Evolutionary conservation across 1,140 invertebrate species (phyloP), one percentile per base, ranked within the genome.

Genomic region (Drosophila grimshawi): DNA sequence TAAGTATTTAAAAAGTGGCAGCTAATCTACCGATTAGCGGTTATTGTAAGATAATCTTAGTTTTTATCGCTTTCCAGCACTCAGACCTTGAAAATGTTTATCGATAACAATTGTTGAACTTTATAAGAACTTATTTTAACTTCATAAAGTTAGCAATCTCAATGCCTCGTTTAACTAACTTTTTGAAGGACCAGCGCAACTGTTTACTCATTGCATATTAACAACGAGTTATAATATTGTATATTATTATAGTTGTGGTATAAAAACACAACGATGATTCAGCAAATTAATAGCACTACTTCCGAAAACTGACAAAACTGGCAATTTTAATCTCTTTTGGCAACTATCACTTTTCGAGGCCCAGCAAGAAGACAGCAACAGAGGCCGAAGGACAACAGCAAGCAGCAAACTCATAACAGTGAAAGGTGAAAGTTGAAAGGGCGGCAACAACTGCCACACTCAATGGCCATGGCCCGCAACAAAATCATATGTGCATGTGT

Each of bases 361-460:
- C 46, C 46, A 11, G 33, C 53, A 66, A 79, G 45, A 41, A 75
- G 46, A 60, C 77, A 71, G 63, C 65, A 46, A 53, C 61, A 60
- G 49, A 52, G 37, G 52, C 5, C 37, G 30, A 76, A 79, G 80
- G 65, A 74, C 65, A 77, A 70, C 80, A 71, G 69, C 61, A 72
- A 66, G 70, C 66, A 79, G 65, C 76, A 71, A 72, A 60, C 82
- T 86, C 76, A 86, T 86, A 86, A 86, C 82, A 63, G 39, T 41
- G 39, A 41, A 57, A 86, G 79, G 62, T 68, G 76, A 71, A 66
- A 63, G 52, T 41, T 64, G 59, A 49, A 8, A 33, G 41, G 43
- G 43, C 39, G 60, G 51, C 81, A 70, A 51, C 74, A 78, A 74
- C 74, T 86, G 81, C 65, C 74, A 85, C 33, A 69, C 59, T 74